Conservation (phyloP, 1,140 invertebrate species). For the Gryon sp. region DNA sequence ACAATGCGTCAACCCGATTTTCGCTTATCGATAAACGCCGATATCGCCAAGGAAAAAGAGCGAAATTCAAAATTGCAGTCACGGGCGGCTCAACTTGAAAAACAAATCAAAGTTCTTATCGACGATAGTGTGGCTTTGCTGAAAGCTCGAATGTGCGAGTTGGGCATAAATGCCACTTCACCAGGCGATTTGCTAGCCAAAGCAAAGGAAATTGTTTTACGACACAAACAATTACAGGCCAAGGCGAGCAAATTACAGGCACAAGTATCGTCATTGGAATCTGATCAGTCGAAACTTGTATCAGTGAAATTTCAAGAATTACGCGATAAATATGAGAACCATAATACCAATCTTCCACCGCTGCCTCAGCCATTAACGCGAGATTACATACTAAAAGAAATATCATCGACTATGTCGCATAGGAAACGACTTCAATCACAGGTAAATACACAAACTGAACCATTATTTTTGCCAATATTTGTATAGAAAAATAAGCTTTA, state of each 20-base stretch:
- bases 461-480: too few relatives aligned
- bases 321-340: conserved; percentile 83
- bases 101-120: conserved; percentile 93
- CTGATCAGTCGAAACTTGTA: conserved; percentile 85
- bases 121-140: conserved; percentile 94
- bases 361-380: conserved; percentile 85
- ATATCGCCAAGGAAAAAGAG: conserved; percentile 91
- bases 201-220: conserved; percentile 94
- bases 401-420: conserved; percentile 88
- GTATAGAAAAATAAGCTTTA: too few relatives aligned
- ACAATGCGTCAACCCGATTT: conserved; percentile 90
- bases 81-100: conserved; percentile 91
- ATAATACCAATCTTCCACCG: conserved; percentile 79
- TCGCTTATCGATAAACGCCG: conserved; percentile 84
- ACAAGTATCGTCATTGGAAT: conserved; percentile 86
- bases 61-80: conserved; percentile 89
- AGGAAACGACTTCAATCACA: conserved; percentile 90
- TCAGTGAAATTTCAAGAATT: conserved; percentile 85
- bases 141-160: conserved; percentile 93
- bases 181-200: conserved; percentile 92
- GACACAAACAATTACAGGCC: conserved; percentile 94
- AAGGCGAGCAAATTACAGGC: conserved; percentile 90
- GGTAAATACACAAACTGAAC: too few relatives aligned
- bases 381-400: conserved; percentile 91
- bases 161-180: conserved; percentile 91